These are phyloP conservation scores for Apis mellifera DNA, from an alignment of 1,140 invertebrate genomes.

Conservation along the genomic window Amel_HAv3.1 CM009931.2:10363001-10363500, in stretches of 20 bases:
- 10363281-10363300: too few species aligned
- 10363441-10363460: constrained; percentile 75
- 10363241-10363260: too few species aligned
- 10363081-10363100: constrained; percentile 70
- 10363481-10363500: constrained; percentile 71
- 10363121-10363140: constrained; percentile 69
- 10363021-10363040: constrained; percentile 69
- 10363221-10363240: too few species aligned
- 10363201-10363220: too few species aligned
- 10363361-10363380: too few species aligned
- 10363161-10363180: constrained; percentile 54
- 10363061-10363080: constrained; percentile 58
- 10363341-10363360: neutral
- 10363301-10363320: neutral
- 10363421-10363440: constrained; percentile 41
- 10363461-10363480: constrained; percentile 80
- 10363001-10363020: constrained; percentile 61
- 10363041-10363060: constrained; percentile 29
- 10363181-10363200: neutral
- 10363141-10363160: constrained; percentile 69
- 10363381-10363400: too few species aligned
- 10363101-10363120: constrained; percentile 70
- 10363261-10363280: too few species aligned
- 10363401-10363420: too few species aligned
- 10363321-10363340: neutral